phyloP scores from a whole-genome alignment of 2,888 invertebrate species.

The Scaptodrosophila latifasciaeformis region DNA sequence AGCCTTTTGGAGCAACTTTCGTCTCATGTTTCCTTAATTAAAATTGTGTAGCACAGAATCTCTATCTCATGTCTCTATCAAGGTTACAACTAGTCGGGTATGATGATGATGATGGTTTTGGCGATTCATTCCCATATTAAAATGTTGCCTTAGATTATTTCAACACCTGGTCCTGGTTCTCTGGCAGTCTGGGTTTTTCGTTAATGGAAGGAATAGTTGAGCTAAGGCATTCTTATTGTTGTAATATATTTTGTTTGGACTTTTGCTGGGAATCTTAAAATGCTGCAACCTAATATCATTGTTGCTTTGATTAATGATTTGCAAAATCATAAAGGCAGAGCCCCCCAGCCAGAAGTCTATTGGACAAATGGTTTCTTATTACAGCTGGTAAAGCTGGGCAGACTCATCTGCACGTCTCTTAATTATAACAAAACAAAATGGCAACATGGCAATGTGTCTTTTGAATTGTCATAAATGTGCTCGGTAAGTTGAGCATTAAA shows the following conservation, averaged over 20 bases:
- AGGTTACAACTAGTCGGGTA: too few species aligned
- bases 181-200: too few species aligned
- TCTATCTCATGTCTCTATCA: too few species aligned
- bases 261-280: too few species aligned
- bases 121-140: too few species aligned
- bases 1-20: slow-evolving; percentile 45
- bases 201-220: too few species aligned
- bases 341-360: background rate
- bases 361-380: slow-evolving; percentile 47
- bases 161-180: too few species aligned
- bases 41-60: too few species aligned
- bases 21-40: slow-evolving; percentile 67
- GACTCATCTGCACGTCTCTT: slow-evolving; percentile 52
- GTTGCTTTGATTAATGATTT: slow-evolving; percentile 68
- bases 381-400: slow-evolving; percentile 42
- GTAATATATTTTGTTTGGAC: too few species aligned
- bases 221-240: too few species aligned
- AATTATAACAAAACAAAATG: slow-evolving; percentile 62
- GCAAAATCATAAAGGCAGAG: slow-evolving; percentile 58
- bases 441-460: slow-evolving; percentile 45
- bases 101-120: too few species aligned
- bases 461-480: slow-evolving; percentile 22
- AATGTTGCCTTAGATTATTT: too few species aligned
- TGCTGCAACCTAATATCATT: slow-evolving; percentile 69
- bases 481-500: slow-evolving; percentile 27